Evolutionary conservation across 1,140 invertebrate species (phyloP).

Genomic region (Drosophila sp.): DNA sequence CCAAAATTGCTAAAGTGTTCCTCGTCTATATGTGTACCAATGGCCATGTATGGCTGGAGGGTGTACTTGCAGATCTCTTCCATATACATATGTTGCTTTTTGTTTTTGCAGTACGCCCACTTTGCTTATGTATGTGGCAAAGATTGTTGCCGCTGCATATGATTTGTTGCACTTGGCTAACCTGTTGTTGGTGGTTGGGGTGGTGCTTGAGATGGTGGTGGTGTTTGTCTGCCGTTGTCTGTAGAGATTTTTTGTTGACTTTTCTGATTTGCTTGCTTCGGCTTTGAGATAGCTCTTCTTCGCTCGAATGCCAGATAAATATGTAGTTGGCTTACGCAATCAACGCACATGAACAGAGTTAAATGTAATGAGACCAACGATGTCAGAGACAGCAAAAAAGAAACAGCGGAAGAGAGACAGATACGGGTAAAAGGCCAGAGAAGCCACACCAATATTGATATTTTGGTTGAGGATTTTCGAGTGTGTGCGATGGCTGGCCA

Average conservation of each 20-base stretch:
- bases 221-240: background rate
- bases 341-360: slow-evolving; percentile 73
- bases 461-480: slow-evolving; percentile 64
- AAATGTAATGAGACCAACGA: slow-evolving; percentile 67
- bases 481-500: slow-evolving; percentile 12
- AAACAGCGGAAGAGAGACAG: slow-evolving; percentile 11
- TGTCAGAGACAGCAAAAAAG: slow-evolving; percentile 23
- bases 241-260: slow-evolving; percentile 69
- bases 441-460: slow-evolving; percentile 75
- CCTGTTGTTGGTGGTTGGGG: slow-evolving; percentile 23
- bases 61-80: slow-evolving; percentile 28
- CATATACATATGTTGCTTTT: background rate
- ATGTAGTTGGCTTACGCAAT: slow-evolving; percentile 68
- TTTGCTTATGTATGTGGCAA: slow-evolving; percentile 40
- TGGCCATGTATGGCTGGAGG: slow-evolving; percentile 3
- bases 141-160: slow-evolving; percentile 58
- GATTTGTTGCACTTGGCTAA: slow-evolving; percentile 37
- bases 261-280: slow-evolving; percentile 56
- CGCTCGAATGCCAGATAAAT: slow-evolving; percentile 75
- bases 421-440: slow-evolving; percentile 8
- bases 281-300: slow-evolving; percentile 53
- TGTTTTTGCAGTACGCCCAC: slow-evolving; percentile 40
- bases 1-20: too few relatives aligned
- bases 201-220: slow-evolving; percentile 1
- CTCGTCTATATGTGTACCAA: background rate